phyloP scores from a whole-genome alignment of 1,140 invertebrate species.

The Eriosoma lanigerum region DNA sequence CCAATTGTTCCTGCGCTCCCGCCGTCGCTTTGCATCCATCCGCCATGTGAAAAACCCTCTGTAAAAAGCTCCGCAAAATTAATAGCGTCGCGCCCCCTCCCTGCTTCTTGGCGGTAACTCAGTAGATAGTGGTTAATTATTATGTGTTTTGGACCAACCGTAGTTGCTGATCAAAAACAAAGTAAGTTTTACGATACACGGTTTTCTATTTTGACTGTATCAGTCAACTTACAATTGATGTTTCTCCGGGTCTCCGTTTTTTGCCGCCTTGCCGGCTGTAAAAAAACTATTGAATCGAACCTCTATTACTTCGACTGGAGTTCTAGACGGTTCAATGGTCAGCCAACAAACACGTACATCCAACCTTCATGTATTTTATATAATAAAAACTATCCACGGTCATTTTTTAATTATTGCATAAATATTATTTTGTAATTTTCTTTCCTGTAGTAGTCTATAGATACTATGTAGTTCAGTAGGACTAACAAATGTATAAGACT shows the following conservation, averaged over 20 bases:
- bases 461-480: too few relatives aligned
- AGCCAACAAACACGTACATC: too few relatives aligned
- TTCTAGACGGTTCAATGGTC: too few relatives aligned
- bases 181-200: background rate
- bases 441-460: too few relatives aligned
- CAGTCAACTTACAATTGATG: too few relatives aligned
- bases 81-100: conserved; percentile 31
- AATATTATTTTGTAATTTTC: too few relatives aligned
- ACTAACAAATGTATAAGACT: too few relatives aligned
- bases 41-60: conserved; percentile 26
- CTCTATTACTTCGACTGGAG: too few relatives aligned
- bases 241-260: background rate
- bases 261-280: background rate
- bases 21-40: background rate
- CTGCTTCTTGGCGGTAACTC: background rate
- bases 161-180: background rate
- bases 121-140: background rate
- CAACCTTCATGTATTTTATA: too few relatives aligned
- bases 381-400: too few relatives aligned
- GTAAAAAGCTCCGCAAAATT: conserved; percentile 18
- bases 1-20: background rate
- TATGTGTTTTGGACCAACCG: conserved; percentile 18
- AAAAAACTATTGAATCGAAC: too few relatives aligned
- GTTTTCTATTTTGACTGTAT: background rate
- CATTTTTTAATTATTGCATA: too few relatives aligned